These are phyloP conservation scores for Drosophila paracracens DNA, from an alignment of 2,888 invertebrate genomes.

Conservation along the genomic window DNA sequence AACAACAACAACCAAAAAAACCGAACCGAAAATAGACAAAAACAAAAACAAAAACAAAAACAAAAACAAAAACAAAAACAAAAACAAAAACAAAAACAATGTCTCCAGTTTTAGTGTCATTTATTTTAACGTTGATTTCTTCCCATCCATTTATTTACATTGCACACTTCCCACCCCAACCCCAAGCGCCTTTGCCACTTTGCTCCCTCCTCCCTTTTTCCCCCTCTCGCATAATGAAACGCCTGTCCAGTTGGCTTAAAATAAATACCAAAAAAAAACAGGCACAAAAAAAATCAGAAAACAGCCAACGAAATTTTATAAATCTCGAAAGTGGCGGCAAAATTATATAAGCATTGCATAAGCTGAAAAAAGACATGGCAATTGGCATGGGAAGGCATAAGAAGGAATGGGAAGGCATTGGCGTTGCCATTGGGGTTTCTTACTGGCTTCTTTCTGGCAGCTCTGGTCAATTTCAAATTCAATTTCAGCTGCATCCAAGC, in stretches of 20 bases:
- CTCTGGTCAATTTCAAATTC: slow-evolving; percentile 68
- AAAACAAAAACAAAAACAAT: slow-evolving; percentile 45
- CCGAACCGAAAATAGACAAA: slow-evolving; percentile 33
- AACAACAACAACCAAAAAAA: slow-evolving; percentile 24
- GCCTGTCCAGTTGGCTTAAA: slow-evolving; percentile 76
- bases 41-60: slow-evolving; percentile 32
- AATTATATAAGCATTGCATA: slow-evolving; percentile 79
- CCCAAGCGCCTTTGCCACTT: slow-evolving; percentile 3
- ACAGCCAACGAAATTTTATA: slow-evolving; percentile 58
- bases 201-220: neutral
- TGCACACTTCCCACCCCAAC: slow-evolving; percentile 65
- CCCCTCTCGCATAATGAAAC: slow-evolving; percentile 64
- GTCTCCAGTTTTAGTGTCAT: slow-evolving; percentile 83
- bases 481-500: slow-evolving; percentile 54
- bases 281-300: slow-evolving; percentile 10
- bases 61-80: slow-evolving; percentile 40
- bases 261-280: slow-evolving; percentile 16
- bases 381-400: slow-evolving; percentile 10
- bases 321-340: slow-evolving; percentile 76
- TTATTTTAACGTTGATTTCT: slow-evolving; percentile 82
- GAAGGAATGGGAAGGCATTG: neutral
- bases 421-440: slow-evolving; percentile 9
- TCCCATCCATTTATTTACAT: slow-evolving; percentile 82
- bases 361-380: slow-evolving; percentile 45
- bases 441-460: slow-evolving; percentile 15